Conservation (phyloP, 2,888 invertebrate species). For the Germaria angustata region DNA sequence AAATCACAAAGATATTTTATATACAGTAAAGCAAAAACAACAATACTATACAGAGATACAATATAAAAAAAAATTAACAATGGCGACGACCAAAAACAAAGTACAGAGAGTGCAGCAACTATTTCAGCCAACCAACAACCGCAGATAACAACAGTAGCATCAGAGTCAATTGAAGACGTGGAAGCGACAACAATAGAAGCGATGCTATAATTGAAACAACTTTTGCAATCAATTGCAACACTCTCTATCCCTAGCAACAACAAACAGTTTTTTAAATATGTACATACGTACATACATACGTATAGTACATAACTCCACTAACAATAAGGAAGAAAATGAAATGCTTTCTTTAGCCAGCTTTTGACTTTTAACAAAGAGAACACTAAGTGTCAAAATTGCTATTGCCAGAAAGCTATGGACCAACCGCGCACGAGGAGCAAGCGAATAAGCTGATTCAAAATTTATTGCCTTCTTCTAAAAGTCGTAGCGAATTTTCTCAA, state of each 20-base stretch:
- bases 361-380: slow-evolving; percentile 23
- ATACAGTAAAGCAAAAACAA: slow-evolving; percentile 26
- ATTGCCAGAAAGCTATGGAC: slow-evolving; percentile 11
- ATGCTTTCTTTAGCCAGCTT: neutral
- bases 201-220: slow-evolving; percentile 13
- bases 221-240: slow-evolving; percentile 48
- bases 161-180: slow-evolving; percentile 6
- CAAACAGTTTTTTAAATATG: neutral
- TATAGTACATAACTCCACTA: neutral
- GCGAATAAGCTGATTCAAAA: too few relatives aligned
- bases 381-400: slow-evolving; percentile 26
- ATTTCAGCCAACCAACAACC: slow-evolving; percentile 19
- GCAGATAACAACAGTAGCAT: slow-evolving; percentile 19
- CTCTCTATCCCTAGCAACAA: neutral
- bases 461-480: too few relatives aligned
- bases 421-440: too few relatives aligned
- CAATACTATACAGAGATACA: too few relatives aligned
- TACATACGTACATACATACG: neutral
- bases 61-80: too few relatives aligned
- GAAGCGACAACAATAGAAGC: slow-evolving; percentile 22
- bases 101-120: slow-evolving; percentile 38
- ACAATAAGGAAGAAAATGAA: slow-evolving; percentile 2
- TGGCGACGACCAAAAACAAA: slow-evolving; percentile 28
- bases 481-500: too few relatives aligned
- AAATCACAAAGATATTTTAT: slow-evolving; percentile 23